Conservation (phyloP, 2,888 invertebrate species). For the Noctua fimbriata region DNA sequence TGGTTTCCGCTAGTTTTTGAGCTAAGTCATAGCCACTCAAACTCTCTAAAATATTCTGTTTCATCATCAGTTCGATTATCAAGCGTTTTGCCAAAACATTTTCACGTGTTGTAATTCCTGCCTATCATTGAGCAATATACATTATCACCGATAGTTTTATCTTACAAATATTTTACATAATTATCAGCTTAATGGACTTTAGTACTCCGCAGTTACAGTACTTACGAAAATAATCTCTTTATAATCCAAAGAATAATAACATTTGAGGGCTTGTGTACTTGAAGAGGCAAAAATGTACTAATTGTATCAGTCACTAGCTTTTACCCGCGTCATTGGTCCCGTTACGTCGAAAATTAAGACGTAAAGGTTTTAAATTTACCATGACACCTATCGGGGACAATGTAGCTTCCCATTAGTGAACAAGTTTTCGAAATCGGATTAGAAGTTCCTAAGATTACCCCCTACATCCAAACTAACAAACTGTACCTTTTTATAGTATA, state of each 20-base stretch:
- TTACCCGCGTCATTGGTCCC: not conserved
- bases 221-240: not conserved
- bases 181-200: slow-evolving; percentile 18
- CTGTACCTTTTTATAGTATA: not conserved
- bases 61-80: not conserved
- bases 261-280: slow-evolving; percentile 21
- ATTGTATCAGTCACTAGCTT: not conserved
- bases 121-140: not conserved
- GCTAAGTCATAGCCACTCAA: not conserved
- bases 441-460: too few relatives aligned
- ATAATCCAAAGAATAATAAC: slow-evolving; percentile 3
- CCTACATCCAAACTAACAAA: not conserved
- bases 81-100: not conserved
- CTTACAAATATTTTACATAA: slow-evolving; percentile 23
- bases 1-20: not conserved
- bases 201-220: slow-evolving; percentile 18
- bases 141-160: slow-evolving; percentile 9
- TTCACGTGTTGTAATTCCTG: not conserved
- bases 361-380: too few relatives aligned
- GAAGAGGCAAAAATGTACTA: too few relatives aligned
- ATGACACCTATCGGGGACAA: not conserved
- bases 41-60: not conserved
- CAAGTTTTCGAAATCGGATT: not conserved
- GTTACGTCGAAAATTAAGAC: too few relatives aligned
- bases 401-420: not conserved